phyloP scores from a whole-genome alignment of 2,113 vertebrate species.

The Peromyscus polionotus region DNA sequence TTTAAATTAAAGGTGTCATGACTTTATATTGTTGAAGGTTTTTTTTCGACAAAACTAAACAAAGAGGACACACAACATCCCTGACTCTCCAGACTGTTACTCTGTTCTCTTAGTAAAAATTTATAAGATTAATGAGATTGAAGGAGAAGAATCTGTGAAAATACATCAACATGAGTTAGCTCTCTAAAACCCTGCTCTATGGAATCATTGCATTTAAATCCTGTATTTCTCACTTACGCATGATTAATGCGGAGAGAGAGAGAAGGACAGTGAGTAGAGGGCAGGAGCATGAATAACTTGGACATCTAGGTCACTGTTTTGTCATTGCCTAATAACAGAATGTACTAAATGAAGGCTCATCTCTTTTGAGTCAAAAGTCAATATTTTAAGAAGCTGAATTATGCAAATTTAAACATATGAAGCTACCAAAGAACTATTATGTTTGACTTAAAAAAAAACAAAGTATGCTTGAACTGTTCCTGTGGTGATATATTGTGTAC shows the following conservation, averaged over 20 bases:
- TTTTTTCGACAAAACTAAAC: neutral
- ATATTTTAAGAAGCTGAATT: neutral
- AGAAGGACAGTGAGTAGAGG: neutral
- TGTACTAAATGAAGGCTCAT: neutral
- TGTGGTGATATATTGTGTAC: neutral
- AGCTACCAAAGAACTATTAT: neutral
- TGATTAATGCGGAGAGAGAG: neutral
- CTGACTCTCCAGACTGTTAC: neutral
- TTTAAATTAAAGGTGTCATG: neutral
- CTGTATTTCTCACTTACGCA: neutral
- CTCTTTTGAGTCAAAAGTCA: conserved; percentile 11
- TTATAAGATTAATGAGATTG: neutral
- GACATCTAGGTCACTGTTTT: neutral
- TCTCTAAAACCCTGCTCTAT: conserved; percentile 31
- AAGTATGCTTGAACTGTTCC: neutral
- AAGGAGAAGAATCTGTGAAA: neutral
- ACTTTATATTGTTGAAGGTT: neutral
- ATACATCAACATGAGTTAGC: neutral
- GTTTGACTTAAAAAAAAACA: neutral
- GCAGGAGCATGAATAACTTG: neutral
- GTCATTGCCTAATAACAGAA: neutral
- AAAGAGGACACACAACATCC: neutral
- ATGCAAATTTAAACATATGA: neutral
- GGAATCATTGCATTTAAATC: neutral
- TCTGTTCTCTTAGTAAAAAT: neutral